These are phyloP conservation scores for Ophiodon elongatus DNA, from an alignment of 2,113 vertebrate species.

Conservation along the genomic window DNA sequence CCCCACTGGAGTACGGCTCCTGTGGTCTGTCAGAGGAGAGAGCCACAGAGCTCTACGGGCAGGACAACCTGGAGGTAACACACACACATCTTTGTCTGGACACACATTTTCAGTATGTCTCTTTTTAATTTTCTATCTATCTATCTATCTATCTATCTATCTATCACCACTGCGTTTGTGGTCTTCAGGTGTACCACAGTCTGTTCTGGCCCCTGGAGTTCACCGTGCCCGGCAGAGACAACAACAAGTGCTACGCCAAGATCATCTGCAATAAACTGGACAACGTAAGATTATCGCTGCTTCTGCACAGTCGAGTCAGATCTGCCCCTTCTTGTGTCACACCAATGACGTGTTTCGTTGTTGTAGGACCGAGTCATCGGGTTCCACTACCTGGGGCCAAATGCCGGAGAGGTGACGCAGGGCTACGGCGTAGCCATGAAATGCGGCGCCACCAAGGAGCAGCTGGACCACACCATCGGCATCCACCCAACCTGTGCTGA, in stretches of 20 bases:
- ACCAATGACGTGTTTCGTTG: background rate
- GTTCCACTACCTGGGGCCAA: slow-evolving; percentile 95
- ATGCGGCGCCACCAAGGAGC: slow-evolving; percentile 93
- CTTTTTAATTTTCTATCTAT: no score
- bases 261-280: slow-evolving; percentile 93
- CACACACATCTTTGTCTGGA: background rate
- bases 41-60: slow-evolving; percentile 85
- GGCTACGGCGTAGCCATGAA: slow-evolving; percentile 95
- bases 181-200: slow-evolving; percentile 90
- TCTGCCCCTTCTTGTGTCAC: background rate
- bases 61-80: slow-evolving; percentile 90
- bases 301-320: rapidly evolving
- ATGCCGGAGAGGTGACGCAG: slow-evolving; percentile 96
- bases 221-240: slow-evolving; percentile 91
- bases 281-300: slow-evolving; percentile 79
- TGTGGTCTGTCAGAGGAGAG: slow-evolving; percentile 93
- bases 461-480: slow-evolving; percentile 92
- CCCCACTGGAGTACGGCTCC: slow-evolving; percentile 95
- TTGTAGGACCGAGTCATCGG: slow-evolving; percentile 92
- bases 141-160: no score
- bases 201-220: slow-evolving; percentile 97
- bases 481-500: slow-evolving; percentile 98
- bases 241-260: slow-evolving; percentile 93
- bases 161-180: background rate
- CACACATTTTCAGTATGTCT: background rate